phyloP scores from a whole-genome alignment of 2,113 vertebrate species.

The Albula glossodonta region DNA sequence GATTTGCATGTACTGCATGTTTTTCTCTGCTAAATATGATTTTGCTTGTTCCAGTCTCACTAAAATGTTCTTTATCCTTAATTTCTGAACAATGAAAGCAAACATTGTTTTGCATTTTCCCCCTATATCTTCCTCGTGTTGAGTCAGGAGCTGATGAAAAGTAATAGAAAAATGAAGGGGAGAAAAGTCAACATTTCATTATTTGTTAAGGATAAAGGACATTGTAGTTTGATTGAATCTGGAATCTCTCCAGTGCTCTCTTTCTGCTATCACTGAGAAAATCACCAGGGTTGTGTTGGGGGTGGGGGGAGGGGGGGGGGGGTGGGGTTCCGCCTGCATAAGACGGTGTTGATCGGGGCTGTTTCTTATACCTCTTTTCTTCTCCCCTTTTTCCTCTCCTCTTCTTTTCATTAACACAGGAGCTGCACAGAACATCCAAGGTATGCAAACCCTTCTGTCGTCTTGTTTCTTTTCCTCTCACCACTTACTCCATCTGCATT shows the following conservation, averaged over 20 bases:
- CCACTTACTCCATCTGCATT: background rate
- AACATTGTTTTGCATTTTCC: background rate
- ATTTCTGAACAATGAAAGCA: background rate
- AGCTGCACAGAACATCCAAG: constrained; percentile 68
- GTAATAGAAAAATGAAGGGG: background rate
- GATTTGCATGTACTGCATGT: background rate
- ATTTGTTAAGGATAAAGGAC: background rate
- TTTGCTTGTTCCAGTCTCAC: background rate
- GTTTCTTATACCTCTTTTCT: constrained; percentile 20
- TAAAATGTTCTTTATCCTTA: background rate
- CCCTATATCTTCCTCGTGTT: background rate
- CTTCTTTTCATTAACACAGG: constrained; percentile 51
- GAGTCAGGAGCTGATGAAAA: background rate
- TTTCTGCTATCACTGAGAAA: background rate
- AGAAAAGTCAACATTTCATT: background rate
- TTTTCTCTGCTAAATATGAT: too few species aligned
- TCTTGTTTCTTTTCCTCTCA: constrained; percentile 24
- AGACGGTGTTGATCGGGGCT: constrained; percentile 25
- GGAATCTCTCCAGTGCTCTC: background rate
- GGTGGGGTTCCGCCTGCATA: too few species aligned
- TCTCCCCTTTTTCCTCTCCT: constrained; percentile 24
- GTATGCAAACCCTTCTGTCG: constrained; percentile 53
- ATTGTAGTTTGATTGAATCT: background rate
- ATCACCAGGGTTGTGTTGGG: constrained; percentile 19
- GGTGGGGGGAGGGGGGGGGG: too few species aligned